Conservation (phyloP, 2,113 vertebrate genomes). For the Girardinichthys multiradiatus region DNA sequence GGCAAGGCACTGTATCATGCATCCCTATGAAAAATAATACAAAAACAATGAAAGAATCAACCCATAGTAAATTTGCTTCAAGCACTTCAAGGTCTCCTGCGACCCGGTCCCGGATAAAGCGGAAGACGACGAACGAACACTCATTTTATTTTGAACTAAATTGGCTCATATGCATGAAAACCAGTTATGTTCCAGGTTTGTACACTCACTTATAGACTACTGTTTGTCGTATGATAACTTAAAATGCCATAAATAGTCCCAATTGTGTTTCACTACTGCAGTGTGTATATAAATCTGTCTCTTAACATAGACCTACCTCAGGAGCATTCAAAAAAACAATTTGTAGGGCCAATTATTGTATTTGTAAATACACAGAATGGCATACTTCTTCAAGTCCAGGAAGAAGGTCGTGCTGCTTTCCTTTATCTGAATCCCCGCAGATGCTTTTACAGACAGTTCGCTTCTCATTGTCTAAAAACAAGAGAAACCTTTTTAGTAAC, state of each 20-base stretch:
- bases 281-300: not conserved
- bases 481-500: not conserved
- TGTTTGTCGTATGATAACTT: not conserved
- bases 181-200: not conserved
- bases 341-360: not conserved
- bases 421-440: slow-evolving; percentile 3
- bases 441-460: slow-evolving; percentile 11
- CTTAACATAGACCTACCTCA: not conserved
- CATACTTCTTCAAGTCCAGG: slow-evolving; percentile 49
- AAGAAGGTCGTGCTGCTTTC: slow-evolving; percentile 38
- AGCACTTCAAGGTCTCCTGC: too few relatives aligned
- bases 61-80: too few relatives aligned
- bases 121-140: too few relatives aligned
- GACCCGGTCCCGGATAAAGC: too few relatives aligned
- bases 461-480: slow-evolving; percentile 49
- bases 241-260: not conserved
- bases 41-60: too few relatives aligned
- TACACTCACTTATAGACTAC: not conserved
- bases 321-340: not conserved
- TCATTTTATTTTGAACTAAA: not conserved
- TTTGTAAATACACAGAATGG: not conserved
- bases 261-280: not conserved
- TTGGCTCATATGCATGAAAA: not conserved
- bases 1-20: too few relatives aligned
- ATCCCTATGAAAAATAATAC: too few relatives aligned